Evolutionary conservation across 2,113 vertebrate species (phyloP).

Genomic region (Danionella cerebrum): DNA sequence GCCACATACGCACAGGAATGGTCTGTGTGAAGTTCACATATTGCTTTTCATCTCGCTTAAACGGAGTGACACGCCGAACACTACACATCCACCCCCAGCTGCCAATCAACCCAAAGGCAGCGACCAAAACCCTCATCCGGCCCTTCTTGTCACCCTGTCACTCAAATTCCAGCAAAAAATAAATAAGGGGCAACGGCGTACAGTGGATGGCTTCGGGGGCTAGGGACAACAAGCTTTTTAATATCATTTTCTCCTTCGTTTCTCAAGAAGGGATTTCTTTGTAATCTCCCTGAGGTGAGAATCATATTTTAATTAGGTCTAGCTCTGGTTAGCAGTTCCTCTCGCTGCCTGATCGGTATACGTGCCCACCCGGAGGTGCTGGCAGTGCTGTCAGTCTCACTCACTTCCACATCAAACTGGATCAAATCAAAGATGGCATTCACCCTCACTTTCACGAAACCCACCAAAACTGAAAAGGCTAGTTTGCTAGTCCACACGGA

Average conservation of each 20-base stretch:
- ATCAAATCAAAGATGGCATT: constrained; percentile 52
- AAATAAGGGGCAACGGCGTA: constrained; percentile 31
- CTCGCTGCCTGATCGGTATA: constrained; percentile 40
- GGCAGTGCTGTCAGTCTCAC: constrained; percentile 46
- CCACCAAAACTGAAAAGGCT: constrained; percentile 51
- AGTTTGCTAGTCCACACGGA: constrained; percentile 3
- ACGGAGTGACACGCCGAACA: constrained; percentile 51
- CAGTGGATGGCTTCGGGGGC: constrained; percentile 37
- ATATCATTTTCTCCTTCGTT: constrained; percentile 52
- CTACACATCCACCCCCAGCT: constrained; percentile 49
- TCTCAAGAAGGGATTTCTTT: constrained; percentile 52
- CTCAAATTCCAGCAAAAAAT: constrained; percentile 47
- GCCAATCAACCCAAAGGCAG: constrained; percentile 58
- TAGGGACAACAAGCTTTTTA: constrained; percentile 50
- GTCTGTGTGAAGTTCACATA: constrained; percentile 42
- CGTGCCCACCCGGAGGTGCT: constrained; percentile 50
- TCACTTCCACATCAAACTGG: constrained; percentile 43
- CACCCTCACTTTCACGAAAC: constrained; percentile 49
- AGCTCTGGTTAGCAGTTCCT: constrained; percentile 51
- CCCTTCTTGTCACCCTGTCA: constrained; percentile 59
- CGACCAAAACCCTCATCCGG: constrained; percentile 50
- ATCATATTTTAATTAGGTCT: constrained; percentile 69
- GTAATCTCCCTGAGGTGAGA: constrained; percentile 59
- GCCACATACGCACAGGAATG: constrained; percentile 41
- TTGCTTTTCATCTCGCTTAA: constrained; percentile 60